Evolutionary conservation across 2,797 vertebrate species (phyloP), one percentile per base, ranked within the genome.

Genomic region (Sphenopsis melanotis): DNA sequence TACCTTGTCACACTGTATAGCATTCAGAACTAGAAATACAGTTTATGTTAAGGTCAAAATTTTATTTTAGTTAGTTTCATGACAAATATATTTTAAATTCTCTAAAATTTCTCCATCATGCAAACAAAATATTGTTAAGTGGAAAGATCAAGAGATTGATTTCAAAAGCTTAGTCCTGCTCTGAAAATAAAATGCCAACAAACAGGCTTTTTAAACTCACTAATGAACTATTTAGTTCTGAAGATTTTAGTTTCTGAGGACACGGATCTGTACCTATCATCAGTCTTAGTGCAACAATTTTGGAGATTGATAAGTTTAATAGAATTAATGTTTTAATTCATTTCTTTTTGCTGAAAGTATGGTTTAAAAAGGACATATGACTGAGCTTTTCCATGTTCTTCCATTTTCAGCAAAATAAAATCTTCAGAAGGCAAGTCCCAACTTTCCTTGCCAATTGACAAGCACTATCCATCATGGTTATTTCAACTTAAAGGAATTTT

Each of bases 401-500:
- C 47, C 24, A 86, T 34, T 29, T 80, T 36, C 15, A 55, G 79
- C 12, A 50, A 50, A 59, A 81, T 78, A 89, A 63, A 49, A 19
- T 27, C 82, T 85, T 81, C 65, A 78, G 22, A 78, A 86, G 21
- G 17, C 27, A 87, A 92, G 69, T 32, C 15, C 20, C 47, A 89
- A 61, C n/a, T 16, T 12, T 30, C 57, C 49, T 60, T 86, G 47
- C 21, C 57, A 93, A 69, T 9, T 75, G 42, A 88, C 42, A 71
- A 93, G 72, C n/a, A 53, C 19, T 60, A 63, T 29, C 24, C 68
- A 26, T 57, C 47, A 75, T 42, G 23, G 32, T 56, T 93, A 85
- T 82, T 84, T 91, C 44, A 91, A 52, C 66, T 87, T 84, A 2
- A 89, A 92, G 44, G 80, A 79, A 92, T 91, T 90, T 93, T 56